Evolutionary conservation across 1,140 invertebrate genomes (phyloP), one percentile per base, ranked within the genome.

Genomic region (Acromyrmex charruanus): DNA sequence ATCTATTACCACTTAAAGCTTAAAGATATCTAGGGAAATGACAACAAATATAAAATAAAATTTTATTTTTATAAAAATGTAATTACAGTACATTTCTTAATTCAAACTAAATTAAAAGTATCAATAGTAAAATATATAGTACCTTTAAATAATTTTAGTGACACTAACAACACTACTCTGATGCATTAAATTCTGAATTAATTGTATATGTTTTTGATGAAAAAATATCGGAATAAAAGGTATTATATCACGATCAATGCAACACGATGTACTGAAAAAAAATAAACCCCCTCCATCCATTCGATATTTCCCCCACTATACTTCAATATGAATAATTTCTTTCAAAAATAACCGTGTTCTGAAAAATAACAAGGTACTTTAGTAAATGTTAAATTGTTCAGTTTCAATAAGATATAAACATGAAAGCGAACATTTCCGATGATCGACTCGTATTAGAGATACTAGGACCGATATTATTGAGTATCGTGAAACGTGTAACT

Each of bases 341-440:
- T 14, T 35, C 7, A 28, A 14, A 77, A 61, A 61, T 61, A 61
- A 61, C 21, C 21, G 3, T n/a, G 18, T 53, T 51, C 28, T 25
- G 16, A 4, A 49, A 72, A 72, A 53, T 72, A 72, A 51, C 14
- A 39, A 16, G 3, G 3, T 55, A 58, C n/a, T 49, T 21, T 25
- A 49, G 35, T 25, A 59, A 59, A 39, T 59, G 21, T 25, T 61
- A 28, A 77, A 77, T 51, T 63, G 21, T 6, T 1, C 25, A 65
- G 6, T 4, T 49, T 65, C 1, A 77, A 77, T 77, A 49, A 77
- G 14, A 77, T 49, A 77, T 77, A 21, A 49, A 49, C 2, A 21
- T 16, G 3, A 49, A 69, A 7, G 63, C n/a, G 31, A 39, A 59
- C 5, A 31, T 63, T 16, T 59, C 4, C n/a, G 4, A 59, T 21